phyloP scores from a whole-genome alignment of 1,140 invertebrate species.

The Aporrectodea caliginosa region DNA sequence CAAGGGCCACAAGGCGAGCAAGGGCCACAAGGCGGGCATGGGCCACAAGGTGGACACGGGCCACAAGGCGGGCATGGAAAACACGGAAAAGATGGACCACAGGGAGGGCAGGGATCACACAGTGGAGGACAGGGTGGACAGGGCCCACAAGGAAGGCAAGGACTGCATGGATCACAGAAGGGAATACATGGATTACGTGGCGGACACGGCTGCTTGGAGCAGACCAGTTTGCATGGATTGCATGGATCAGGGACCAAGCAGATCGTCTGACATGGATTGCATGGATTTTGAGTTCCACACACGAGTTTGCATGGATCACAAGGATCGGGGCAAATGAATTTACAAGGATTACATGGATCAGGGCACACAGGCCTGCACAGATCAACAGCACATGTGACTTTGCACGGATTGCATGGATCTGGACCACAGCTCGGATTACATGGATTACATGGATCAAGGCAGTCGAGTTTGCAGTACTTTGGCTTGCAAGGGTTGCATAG shows the following conservation, averaged over 20 bases:
- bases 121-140: background rate
- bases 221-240: background rate
- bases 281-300: background rate
- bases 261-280: background rate
- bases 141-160: background rate
- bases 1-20: background rate
- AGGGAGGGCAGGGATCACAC: background rate
- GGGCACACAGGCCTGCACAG: too few species aligned
- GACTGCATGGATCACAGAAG: background rate
- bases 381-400: background rate
- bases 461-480: too few species aligned
- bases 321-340: background rate
- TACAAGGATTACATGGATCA: background rate
- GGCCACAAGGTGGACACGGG: background rate
- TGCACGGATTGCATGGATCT: background rate
- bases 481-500: too few species aligned
- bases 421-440: background rate
- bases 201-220: background rate
- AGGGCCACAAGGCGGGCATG: background rate
- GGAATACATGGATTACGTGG: background rate
- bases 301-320: background rate
- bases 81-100: background rate
- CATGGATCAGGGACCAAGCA: background rate
- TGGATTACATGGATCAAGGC: conserved; percentile 2
- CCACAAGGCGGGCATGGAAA: background rate